Evolutionary conservation across 1,140 invertebrate genomes (phyloP).

Genomic region (Atopsyche davidsoni): DNA sequence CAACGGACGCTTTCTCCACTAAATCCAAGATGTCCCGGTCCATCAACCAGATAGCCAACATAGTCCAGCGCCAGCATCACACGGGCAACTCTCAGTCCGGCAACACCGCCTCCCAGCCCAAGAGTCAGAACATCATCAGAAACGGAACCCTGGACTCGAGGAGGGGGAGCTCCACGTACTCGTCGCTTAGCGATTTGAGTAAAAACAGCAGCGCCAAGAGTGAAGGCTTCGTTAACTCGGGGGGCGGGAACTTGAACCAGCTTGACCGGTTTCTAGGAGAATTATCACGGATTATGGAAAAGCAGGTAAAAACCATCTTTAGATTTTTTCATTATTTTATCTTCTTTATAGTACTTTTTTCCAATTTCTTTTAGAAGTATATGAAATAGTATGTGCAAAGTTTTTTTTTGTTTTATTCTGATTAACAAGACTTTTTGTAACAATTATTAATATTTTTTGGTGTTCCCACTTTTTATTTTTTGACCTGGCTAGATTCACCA

Average conservation of each 20-base stretch:
- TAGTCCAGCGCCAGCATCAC: conserved; percentile 20
- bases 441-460: too few relatives aligned
- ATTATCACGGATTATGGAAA: conserved; percentile 54
- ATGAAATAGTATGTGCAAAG: too few relatives aligned
- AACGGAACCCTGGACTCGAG: conserved; percentile 29
- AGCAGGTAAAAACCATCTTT: conserved; percentile 45
- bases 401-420: too few relatives aligned
- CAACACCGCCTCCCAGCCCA: conserved; percentile 25
- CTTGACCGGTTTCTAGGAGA: conserved; percentile 60
- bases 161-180: conserved; percentile 35
- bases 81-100: not conserved
- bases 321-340: too few relatives aligned
- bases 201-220: conserved; percentile 34
- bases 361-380: too few relatives aligned
- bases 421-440: too few relatives aligned
- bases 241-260: conserved; percentile 56
- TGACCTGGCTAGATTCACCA: too few relatives aligned
- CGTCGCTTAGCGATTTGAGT: conserved; percentile 35
- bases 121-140: conserved; percentile 42
- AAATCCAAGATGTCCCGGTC: conserved; percentile 28
- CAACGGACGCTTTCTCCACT: conserved; percentile 30
- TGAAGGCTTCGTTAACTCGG: conserved; percentile 32
- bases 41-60: conserved; percentile 29
- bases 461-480: too few relatives aligned
- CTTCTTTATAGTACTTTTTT: too few relatives aligned